These are phyloP conservation scores for Arothron firmamentum DNA, from an alignment of 2,113 vertebrate species.

Conservation along the genomic window DNA sequence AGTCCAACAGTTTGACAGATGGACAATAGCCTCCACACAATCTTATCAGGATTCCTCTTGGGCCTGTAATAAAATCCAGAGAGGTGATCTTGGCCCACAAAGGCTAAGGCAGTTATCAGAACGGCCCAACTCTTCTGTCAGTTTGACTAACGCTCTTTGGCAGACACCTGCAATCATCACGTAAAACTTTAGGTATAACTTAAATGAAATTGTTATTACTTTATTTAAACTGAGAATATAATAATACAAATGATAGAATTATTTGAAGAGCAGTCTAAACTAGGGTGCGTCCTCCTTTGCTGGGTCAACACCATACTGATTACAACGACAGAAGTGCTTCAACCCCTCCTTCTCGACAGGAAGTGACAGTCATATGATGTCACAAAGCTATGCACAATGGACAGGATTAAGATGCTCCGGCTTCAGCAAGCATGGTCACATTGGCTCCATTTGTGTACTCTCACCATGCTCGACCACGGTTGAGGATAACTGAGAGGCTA, in stretches of 20 bases:
- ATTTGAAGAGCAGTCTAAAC: no score
- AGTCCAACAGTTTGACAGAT: constrained; percentile 37
- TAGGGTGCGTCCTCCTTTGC: no score
- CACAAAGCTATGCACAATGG: constrained; percentile 12
- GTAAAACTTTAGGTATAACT: constrained; percentile 27
- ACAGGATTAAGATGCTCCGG: constrained; percentile 20
- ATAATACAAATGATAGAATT: no score
- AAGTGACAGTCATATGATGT: constrained; percentile 38
- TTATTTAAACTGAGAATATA: no score
- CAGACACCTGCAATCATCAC: neutral
- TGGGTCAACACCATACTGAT: neutral
- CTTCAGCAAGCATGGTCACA: neutral
- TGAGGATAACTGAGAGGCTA: neutral
- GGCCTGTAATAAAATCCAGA: constrained; percentile 40
- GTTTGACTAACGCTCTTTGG: constrained; percentile 22
- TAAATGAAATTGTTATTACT: neutral
- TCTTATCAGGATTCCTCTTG: constrained; percentile 54
- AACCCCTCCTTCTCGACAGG: constrained; percentile 23
- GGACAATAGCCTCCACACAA: constrained; percentile 46
- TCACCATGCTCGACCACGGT: neutral
- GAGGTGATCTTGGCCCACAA: constrained; percentile 2
- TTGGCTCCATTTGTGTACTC: neutral
- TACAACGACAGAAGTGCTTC: neutral
- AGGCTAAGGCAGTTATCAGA: constrained; percentile 16
- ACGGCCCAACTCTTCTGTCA: constrained; percentile 17